phyloP scores from a whole-genome alignment of 2,888 invertebrate species.

The Lottia gigantea region DNA sequence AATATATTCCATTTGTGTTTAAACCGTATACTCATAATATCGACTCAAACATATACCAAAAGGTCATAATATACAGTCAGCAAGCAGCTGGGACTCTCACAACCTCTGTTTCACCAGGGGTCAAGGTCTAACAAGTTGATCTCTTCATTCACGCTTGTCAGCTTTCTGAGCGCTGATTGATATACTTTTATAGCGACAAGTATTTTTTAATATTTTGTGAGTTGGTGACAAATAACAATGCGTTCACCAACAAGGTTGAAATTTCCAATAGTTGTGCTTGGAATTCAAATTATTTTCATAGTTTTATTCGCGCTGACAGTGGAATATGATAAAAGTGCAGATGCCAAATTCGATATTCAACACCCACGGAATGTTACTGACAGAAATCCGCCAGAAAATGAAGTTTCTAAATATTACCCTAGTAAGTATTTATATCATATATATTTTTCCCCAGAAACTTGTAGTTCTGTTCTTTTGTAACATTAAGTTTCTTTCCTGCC shows the following conservation, averaged over 20 bases:
- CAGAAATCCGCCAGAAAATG: background rate
- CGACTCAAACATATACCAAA: too few relatives aligned
- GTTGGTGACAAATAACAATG: background rate
- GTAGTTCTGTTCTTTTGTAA: background rate
- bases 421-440: background rate
- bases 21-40: too few relatives aligned
- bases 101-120: background rate
- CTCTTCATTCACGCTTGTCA: too few relatives aligned
- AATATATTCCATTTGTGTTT: too few relatives aligned
- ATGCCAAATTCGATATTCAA: slow-evolving; percentile 27
- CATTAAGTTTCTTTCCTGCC: too few relatives aligned
- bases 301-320: slow-evolving; percentile 45
- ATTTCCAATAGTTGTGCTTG: slow-evolving; percentile 28
- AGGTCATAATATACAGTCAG: too few relatives aligned
- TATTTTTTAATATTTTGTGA: too few relatives aligned
- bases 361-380: background rate
- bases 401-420: background rate
- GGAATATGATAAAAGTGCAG: slow-evolving; percentile 44
- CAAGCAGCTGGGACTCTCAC: too few relatives aligned
- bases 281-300: slow-evolving; percentile 45
- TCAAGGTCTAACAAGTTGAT: background rate
- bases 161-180: too few relatives aligned
- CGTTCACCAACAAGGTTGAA: slow-evolving; percentile 21
- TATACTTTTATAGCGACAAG: too few relatives aligned
- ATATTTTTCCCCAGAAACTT: background rate